These are phyloP conservation scores for Lagocephalus sceleratus DNA, from an alignment of 2,797 vertebrate genomes.

Conservation along the genomic window DNA sequence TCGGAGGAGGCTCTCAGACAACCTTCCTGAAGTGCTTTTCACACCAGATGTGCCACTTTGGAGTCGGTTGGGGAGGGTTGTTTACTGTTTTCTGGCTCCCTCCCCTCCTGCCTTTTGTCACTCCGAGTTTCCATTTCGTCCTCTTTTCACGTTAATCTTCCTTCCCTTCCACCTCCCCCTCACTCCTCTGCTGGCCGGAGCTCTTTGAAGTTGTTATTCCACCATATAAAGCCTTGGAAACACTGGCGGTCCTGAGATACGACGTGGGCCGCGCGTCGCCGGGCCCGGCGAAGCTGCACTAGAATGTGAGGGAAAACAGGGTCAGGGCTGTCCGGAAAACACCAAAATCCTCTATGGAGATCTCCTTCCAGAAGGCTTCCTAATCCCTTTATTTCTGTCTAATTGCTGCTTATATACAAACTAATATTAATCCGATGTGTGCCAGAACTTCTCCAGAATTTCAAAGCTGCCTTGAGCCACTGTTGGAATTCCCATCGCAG, in stretches of 20 bases:
- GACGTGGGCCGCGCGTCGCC: slow-evolving; percentile 24
- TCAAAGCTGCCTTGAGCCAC: no score
- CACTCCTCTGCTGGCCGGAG: background rate
- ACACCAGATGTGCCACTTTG: background rate
- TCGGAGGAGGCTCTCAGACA: no score
- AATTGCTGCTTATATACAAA: no score
- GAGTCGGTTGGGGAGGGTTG: background rate
- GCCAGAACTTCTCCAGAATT: no score
- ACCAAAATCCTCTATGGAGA: no score
- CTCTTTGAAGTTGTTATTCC: slow-evolving; percentile 24
- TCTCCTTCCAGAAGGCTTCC: no score
- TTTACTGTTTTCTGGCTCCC: background rate
- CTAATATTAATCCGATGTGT: no score
- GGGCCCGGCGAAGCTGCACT: slow-evolving; percentile 9
- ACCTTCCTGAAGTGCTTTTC: background rate
- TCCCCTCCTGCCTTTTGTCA: slow-evolving; percentile 10
- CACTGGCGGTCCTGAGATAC: background rate
- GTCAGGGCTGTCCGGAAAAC: background rate
- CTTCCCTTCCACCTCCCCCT: background rate
- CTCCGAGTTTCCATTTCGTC: slow-evolving; percentile 12
- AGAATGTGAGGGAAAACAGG: background rate
- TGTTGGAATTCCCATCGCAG: no score
- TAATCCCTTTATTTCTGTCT: no score
- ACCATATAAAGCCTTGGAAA: slow-evolving; percentile 40
- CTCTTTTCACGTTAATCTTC: slow-evolving; percentile 10